Evolutionary conservation across 2,888 invertebrate species (phyloP), one percentile per base, ranked within the genome.

Genomic region (Xanthorhoe spadicearia): DNA sequence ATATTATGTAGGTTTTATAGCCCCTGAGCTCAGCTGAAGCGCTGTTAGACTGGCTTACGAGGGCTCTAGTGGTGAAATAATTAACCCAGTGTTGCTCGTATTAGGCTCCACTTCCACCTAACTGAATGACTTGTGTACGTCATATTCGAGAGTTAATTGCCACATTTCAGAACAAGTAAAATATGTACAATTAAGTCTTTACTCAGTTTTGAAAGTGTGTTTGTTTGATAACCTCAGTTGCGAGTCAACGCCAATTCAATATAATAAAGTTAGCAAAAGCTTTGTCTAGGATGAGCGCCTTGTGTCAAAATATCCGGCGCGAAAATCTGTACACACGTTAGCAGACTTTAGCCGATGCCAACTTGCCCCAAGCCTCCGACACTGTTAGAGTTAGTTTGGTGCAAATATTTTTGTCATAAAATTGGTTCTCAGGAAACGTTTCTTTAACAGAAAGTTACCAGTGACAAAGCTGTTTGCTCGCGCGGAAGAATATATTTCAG

Each of bases 1-100:
- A 87, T 89, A 92, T 91, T 90, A 92, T 88, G 89, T 89, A 85
- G 88, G 89, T 90, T 93, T 92, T 92, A 90, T 89, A 85, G 82
- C 77, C 87, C 81, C 86, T 81, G 84, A 87, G 90, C 88, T 87
- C 88, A 82, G 83, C 85, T 86, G 86, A 85, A 86, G 88, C 89
- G 87, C 85, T 89, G 89, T 90, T 88, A 90, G 86, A 85, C 83
- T 88, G 87, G 89, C 91, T 93, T 90, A 91, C 84, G 86, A 88
- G 86, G 85, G 89, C 86, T 90, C 90, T 91, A 83, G 86, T 90
- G 84, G 87, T 88, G 87, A 92, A 91, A 92, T 92, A 92, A 93
- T 93, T 93, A 92, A 90, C 90, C 86, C 84, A 83, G 81, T 84
- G 84, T 82, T 86, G 84, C 86, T 86, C 85, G 82, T 88, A 88